Conservation (phyloP, 2,888 invertebrate genomes). For the Petrolisthes manimaculis region DNA sequence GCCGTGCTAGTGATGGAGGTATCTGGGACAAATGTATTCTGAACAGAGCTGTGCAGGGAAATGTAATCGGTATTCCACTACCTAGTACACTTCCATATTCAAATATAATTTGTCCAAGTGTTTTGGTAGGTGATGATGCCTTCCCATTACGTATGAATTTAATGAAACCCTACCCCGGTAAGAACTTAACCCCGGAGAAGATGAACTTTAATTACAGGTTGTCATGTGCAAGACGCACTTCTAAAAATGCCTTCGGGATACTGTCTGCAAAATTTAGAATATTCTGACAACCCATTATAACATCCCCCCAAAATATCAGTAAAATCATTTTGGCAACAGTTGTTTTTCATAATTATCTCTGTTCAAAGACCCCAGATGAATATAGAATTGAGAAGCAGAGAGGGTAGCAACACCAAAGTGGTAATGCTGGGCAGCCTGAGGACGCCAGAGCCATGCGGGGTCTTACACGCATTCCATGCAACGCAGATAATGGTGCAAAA, state of each 20-base stretch:
- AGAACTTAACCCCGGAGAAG: not conserved
- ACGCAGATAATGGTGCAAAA: too few relatives aligned
- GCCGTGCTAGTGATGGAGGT: constrained; percentile 16
- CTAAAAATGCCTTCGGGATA: constrained; percentile 10
- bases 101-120: too few relatives aligned
- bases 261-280: constrained; percentile 3
- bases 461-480: too few relatives aligned
- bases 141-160: not conserved
- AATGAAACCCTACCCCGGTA: constrained; percentile 6
- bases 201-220: not conserved
- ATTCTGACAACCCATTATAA: not conserved
- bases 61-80: not conserved
- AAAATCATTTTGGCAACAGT: not conserved
- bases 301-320: not conserved
- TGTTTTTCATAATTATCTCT: not conserved
- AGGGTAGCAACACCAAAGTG: too few relatives aligned
- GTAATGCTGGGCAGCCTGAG: too few relatives aligned
- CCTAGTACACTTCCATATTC: not conserved
- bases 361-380: too few relatives aligned
- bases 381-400: too few relatives aligned
- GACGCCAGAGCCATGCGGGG: too few relatives aligned
- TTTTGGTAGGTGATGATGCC: too few relatives aligned
- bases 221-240: not conserved
- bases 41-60: not conserved
- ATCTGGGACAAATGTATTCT: constrained; percentile 1